These are phyloP conservation scores for Andrena praecox DNA, from an alignment of 2,888 invertebrate species.

Conservation along the genomic window DNA sequence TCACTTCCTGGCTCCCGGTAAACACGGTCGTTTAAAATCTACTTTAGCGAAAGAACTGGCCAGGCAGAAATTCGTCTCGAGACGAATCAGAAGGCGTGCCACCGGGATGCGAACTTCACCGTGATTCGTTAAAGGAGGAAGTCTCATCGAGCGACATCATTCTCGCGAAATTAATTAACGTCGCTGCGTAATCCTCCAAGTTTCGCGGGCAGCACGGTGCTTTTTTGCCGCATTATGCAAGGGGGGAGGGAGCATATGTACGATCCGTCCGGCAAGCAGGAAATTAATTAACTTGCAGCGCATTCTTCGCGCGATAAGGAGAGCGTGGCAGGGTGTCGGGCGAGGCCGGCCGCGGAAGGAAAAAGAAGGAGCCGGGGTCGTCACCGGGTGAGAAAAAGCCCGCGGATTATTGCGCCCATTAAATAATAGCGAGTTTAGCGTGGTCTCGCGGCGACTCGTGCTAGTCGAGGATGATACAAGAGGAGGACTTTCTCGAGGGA, in stretches of 20 bases:
- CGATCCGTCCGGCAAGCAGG: not conserved
- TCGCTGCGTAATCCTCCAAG: conserved; percentile 29
- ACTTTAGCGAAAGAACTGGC: not conserved
- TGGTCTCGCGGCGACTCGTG: not conserved
- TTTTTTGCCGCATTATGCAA: conserved; percentile 33
- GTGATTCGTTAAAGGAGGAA: not conserved
- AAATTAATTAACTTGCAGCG: conserved; percentile 49
- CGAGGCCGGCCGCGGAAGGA: not conserved
- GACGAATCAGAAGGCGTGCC: not conserved
- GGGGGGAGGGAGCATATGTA: not conserved
- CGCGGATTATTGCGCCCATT: conserved; percentile 43
- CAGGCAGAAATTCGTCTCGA: not conserved
- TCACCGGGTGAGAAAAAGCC: conserved; percentile 13
- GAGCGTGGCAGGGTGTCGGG: not conserved
- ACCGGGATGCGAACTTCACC: not conserved
- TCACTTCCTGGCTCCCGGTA: conserved; percentile 1
- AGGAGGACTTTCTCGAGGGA: not conserved
- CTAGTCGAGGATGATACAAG: not conserved
- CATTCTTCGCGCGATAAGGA: conserved; percentile 33
- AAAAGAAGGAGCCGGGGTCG: not conserved
- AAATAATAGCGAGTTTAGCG: conserved; percentile 38
- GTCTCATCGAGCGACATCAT: conserved; percentile 19
- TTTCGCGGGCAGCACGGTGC: not conserved
- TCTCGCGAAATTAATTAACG: conserved; percentile 42
- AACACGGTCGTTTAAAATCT: not conserved